phyloP scores from a whole-genome alignment of 1,140 invertebrate genomes.

The Notospermus geniculatus region DNA sequence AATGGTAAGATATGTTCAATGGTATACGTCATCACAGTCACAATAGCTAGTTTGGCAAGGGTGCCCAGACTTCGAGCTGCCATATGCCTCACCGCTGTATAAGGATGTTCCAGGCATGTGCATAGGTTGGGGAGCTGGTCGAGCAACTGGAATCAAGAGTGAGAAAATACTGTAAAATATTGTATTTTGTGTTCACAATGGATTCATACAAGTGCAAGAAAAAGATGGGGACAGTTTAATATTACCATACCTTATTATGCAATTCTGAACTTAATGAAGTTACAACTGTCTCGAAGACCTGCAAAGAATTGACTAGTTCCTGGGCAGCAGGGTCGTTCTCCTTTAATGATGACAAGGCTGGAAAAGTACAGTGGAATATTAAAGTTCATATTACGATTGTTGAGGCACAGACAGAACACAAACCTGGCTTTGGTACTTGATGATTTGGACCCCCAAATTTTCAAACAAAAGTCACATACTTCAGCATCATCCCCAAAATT shows the following conservation, averaged over 20 bases:
- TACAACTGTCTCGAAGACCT: constrained; percentile 77
- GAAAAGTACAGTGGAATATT: too few species aligned
- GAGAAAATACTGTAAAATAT: constrained; percentile 15
- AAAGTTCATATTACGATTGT: too few species aligned
- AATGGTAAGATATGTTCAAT: constrained; percentile 69
- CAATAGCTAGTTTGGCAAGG: constrained; percentile 67
- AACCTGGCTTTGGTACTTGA: too few species aligned
- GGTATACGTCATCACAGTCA: constrained; percentile 67
- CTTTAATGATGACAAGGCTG: constrained; percentile 14
- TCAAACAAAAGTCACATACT: too few species aligned
- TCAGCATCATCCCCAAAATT: too few species aligned
- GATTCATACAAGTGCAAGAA: too few species aligned
- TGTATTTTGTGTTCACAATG: too few species aligned
- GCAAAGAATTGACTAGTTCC: constrained; percentile 74
- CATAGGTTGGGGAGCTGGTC: constrained; percentile 63
- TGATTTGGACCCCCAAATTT: too few species aligned
- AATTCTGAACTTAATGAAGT: constrained; percentile 65
- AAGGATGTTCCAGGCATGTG: constrained; percentile 68
- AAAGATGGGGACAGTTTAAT: too few species aligned
- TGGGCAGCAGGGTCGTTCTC: constrained; percentile 62
- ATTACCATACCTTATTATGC: constrained; percentile 54
- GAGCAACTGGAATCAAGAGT: constrained; percentile 60
- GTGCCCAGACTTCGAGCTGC: constrained; percentile 77
- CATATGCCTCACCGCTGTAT: constrained; percentile 81
- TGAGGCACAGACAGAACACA: too few species aligned